Base-by-base conservation (phyloP, 1,140 invertebrate genomes). In the Zaprionus vittiger region DNA sequence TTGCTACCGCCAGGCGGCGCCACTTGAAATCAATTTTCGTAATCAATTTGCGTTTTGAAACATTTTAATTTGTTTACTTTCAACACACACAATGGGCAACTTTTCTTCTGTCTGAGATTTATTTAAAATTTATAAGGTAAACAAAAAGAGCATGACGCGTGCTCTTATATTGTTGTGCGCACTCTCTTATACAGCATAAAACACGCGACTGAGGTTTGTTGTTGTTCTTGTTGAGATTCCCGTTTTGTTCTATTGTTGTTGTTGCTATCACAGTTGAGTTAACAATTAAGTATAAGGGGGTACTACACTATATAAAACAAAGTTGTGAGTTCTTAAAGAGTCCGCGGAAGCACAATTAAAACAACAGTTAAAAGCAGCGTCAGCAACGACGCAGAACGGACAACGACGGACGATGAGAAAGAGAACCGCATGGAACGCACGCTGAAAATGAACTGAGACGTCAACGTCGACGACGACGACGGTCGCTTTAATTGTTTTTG, bases 1-100 rank as follows among this genome's bases (percentile, higher is more conserved):
- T 24, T 52, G 73, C 37, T n/a, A 38, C 17, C 57, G 73, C 52
- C 52, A 76, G 73, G 55, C 61, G 61, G 72, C 64, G 76, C 71
- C 83, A 86, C 80, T 86, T 87, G 83, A 87, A 86, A 77, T 80
- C 83, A 86, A 83, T 86, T 87, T 86, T 77, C 60, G 66, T 77
- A 83, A 87, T 80, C 67, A 83, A 87, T 87, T 86, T 80, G 77
- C 71, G 73, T 85, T 73, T 87, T 57, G 55, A 68, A 71, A 63
- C 77, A 87, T 83, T 87, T 87, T 60, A 61, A 69, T 80, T 61
- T 68, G 66, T 74, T 86, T 86, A 82, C 47, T 54, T 67, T 75
- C 26, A 56, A 26, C 28, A 54, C 44, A 64, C 26, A 15, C 22
- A 65, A 26, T 44, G 20, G 49, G 22, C 55, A 31, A 22, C 41